Evolutionary conservation across 1,140 invertebrate species (phyloP).

Genomic region (Pseudomyrmex flavicornis): DNA sequence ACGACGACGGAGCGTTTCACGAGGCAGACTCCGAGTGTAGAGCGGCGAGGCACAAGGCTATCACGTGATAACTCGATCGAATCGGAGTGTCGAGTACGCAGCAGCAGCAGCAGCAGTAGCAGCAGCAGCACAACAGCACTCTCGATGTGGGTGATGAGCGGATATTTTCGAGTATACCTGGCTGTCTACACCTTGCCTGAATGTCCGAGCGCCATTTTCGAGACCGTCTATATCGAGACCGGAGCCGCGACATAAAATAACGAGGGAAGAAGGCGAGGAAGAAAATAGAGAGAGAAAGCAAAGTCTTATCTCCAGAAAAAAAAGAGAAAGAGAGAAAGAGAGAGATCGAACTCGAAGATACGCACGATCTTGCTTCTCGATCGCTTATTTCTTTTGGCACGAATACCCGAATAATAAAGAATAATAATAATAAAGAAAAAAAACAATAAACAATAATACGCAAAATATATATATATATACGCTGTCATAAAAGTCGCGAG

Average conservation of each 20-base stretch:
- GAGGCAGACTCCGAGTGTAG: slow-evolving; percentile 16
- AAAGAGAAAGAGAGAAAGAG: not conserved
- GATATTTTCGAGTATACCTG: slow-evolving; percentile 36
- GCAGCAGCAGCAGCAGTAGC: not conserved
- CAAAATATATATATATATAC: slow-evolving; percentile 1
- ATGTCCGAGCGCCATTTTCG: slow-evolving; percentile 11
- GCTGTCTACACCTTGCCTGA: slow-evolving; percentile 18
- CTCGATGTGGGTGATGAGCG: slow-evolving; percentile 21
- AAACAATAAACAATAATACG: not conserved
- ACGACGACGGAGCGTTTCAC: not conserved
- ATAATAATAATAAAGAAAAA: not conserved
- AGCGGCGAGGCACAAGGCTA: slow-evolving; percentile 31
- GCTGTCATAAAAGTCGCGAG: slow-evolving; percentile 12
- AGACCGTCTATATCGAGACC: slow-evolving; percentile 21
- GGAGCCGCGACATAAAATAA: slow-evolving; percentile 7
- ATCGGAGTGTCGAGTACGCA: not conserved
- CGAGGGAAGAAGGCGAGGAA: not conserved
- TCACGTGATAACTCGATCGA: slow-evolving; percentile 60
- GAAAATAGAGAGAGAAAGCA: slow-evolving; percentile 3
- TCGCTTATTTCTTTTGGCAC: not conserved
- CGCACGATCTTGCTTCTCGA: not conserved
- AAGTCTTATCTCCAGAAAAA: not conserved
- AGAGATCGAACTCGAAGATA: not conserved
- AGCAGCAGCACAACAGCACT: not conserved
- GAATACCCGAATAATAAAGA: not conserved